Evolutionary conservation across 2,888 invertebrate genomes (phyloP).

Genomic region (Isoperla grammatica): DNA sequence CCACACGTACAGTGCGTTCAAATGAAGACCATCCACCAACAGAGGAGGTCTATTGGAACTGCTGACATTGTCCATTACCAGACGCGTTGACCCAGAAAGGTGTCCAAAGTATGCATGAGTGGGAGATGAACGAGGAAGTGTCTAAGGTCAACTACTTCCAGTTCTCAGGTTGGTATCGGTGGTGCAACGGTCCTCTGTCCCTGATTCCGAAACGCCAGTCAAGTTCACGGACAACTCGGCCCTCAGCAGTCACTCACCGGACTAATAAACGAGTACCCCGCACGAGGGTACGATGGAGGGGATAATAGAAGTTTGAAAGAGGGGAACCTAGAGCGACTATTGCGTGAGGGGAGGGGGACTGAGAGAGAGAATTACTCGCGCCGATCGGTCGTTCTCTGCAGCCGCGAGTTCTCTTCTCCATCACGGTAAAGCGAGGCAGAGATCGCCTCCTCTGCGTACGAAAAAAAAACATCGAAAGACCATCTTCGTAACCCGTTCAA

Average conservation of each 20-base stretch:
- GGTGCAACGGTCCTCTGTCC: neutral
- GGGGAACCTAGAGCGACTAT: neutral
- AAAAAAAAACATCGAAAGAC: constrained; percentile 5
- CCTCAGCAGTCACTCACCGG: no score
- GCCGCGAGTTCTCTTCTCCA: no score
- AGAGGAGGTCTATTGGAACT: no score
- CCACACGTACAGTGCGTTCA: neutral
- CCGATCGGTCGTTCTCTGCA: neutral
- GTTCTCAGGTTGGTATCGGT: constrained; percentile 3
- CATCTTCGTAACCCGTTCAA: constrained; percentile 6
- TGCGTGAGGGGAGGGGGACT: neutral
- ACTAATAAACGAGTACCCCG: neutral
- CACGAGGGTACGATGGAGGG: constrained; percentile 15
- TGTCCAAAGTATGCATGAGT: neutral
- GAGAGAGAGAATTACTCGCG: constrained; percentile 2
- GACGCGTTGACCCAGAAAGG: constrained; percentile 12
- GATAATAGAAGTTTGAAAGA: neutral
- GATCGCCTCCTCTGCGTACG: neutral
- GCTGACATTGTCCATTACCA: neutral
- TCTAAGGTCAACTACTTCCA: constrained; percentile 5
- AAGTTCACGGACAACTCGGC: constrained; percentile 10
- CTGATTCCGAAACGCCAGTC: neutral
- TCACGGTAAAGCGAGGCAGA: no score
- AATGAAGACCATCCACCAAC: neutral
- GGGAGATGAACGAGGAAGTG: constrained; percentile 16